Evolutionary conservation across 1,140 invertebrate genomes (phyloP), one percentile per base, ranked within the genome.

Genomic region (Meloidogyne floridensis): DNA sequence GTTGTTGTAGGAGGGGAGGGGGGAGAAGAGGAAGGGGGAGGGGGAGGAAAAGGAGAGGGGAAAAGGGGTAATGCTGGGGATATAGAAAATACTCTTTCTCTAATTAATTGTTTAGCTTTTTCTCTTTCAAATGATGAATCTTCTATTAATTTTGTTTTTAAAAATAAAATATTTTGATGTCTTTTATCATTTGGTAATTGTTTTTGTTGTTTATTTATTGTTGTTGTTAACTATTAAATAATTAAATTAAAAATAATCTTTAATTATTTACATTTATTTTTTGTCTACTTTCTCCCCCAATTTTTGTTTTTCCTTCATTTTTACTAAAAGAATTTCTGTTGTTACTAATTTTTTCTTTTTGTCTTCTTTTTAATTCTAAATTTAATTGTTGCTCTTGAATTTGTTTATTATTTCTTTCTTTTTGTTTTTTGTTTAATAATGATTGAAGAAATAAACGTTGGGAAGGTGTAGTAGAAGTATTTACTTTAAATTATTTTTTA

Each of bases 81-180:
- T 59, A 59, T 59, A 15, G 56, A 59, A 59, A 59, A 59, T 59
- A 59, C 56, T 59, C 56, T 59, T 59, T 59, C 56, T 59, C 56
- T 59, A 15, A 59, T 15, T 59, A 59, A 59, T 59, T 59, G 13
- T 59, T 59, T 59, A 59, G 56, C 56, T 59, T 59, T 59, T 59
- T 59, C 56, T 9, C 13, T 6, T 59, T 59, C 56, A 59, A 59
- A 59, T 59, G 13, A 59, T 59, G 6, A 59, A 15, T 59, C 56
- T 59, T 59, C 32, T 59, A 56, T 56, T 56, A 56, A 10, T 56
- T 15, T 59, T 59, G 15, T 59, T 59, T 59, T 59, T 59, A 59
- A 59, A 15, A 59, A 15, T 15, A 59, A 59, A 59, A 8, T 53
- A 53, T 59, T 59, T 59, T 59, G 13, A 59, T 59, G 56, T 59